Percentiles rank a stretch among this genome's conserved stretches.
phyloP scores from a whole-genome alignment of 2,888 invertebrate genomes.

The Elaeidobius kamerunicus region DNA sequence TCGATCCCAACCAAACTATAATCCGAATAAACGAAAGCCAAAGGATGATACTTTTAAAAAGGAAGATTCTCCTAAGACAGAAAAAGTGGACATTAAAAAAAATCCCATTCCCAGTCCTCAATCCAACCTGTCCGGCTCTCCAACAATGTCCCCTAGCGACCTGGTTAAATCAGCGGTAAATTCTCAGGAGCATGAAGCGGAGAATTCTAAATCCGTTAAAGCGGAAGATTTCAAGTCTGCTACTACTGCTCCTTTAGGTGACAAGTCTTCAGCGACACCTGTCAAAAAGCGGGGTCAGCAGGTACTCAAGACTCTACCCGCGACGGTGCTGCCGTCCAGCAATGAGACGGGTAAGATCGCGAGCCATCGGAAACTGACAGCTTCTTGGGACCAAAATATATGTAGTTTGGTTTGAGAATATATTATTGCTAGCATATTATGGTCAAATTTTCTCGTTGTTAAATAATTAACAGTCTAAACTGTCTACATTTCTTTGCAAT shows the following conservation, averaged over 20 bases:
- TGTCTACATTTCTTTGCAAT: too few species aligned
- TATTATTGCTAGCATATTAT: too few species aligned
- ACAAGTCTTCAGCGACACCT: constrained; percentile 19
- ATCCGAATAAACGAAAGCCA: constrained; percentile 51
- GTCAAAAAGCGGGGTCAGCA: constrained; percentile 51
- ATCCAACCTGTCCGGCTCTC: constrained; percentile 14
- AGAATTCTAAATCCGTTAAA: constrained; percentile 37
- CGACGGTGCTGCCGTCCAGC: constrained; percentile 51
- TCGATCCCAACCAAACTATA: constrained; percentile 50
- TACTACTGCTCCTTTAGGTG: constrained; percentile 15
- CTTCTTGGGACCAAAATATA: constrained; percentile 22
- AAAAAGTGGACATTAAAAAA: constrained; percentile 11
- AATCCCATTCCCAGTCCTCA: constrained; percentile 4
- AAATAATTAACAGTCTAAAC: too few species aligned
- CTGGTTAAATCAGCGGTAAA: constrained; percentile 64
- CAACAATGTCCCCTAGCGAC: constrained; percentile 56
- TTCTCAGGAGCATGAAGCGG: constrained; percentile 51
- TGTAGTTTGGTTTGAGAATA: constrained; percentile 14
- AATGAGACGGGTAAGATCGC: constrained; percentile 59
- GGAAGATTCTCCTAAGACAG: constrained; percentile 18
- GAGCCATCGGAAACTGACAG: constrained; percentile 32
- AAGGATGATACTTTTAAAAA: constrained; percentile 38
- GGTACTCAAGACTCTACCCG: constrained; percentile 44
- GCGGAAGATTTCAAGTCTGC: constrained; percentile 17
- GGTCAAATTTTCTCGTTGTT: too few species aligned